Conservation (phyloP, 2,888 invertebrate species). For the Strigamia crassipes region DNA sequence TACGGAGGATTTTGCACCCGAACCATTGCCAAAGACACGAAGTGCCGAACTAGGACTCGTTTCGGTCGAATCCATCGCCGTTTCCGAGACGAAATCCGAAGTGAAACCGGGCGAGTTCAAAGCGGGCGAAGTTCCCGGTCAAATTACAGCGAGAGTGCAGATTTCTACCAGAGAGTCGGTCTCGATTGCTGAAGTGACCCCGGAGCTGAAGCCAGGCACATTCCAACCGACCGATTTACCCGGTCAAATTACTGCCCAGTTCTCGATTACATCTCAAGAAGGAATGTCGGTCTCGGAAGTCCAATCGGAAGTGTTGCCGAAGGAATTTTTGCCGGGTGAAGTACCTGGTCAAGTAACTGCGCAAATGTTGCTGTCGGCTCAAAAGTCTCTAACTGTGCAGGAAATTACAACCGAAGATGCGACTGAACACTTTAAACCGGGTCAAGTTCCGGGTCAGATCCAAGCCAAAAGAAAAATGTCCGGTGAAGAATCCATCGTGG, state of each 20-base stretch:
- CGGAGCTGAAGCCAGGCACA: not conserved
- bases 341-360: constrained; percentile 46
- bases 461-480: constrained; percentile 49
- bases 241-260: constrained; percentile 46
- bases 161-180: constrained; percentile 45
- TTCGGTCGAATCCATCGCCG: not conserved
- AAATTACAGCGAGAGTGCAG: constrained; percentile 9
- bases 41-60: constrained; percentile 3
- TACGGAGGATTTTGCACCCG: constrained; percentile 50
- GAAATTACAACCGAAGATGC: constrained; percentile 18
- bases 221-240: constrained; percentile 47
- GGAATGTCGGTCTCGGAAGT: constrained; percentile 51
- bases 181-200: constrained; percentile 39
- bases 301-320: constrained; percentile 41
- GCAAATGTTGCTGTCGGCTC: not conserved
- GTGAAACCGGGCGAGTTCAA: constrained; percentile 63
- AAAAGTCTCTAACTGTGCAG: constrained; percentile 22
- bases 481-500: constrained; percentile 49
- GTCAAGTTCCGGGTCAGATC: constrained; percentile 49
- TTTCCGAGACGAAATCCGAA: constrained; percentile 47
- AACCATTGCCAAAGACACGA: constrained; percentile 51
- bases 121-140: constrained; percentile 52
- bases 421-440: constrained; percentile 42
- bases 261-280: constrained; percentile 49
- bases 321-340: constrained; percentile 39